phyloP scores from a whole-genome alignment of 1,140 invertebrate genomes.

The Melipona quadrifasciata region DNA sequence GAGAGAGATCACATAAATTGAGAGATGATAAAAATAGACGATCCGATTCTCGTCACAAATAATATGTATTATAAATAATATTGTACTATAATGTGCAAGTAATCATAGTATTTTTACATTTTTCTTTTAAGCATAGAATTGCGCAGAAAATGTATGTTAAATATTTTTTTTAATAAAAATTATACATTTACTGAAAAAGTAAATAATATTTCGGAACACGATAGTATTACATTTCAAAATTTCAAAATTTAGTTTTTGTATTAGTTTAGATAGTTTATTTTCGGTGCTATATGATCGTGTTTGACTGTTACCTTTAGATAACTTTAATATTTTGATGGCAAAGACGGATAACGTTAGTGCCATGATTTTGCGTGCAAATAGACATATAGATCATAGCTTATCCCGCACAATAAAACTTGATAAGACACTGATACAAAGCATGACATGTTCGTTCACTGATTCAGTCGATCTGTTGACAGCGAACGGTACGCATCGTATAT shows the following conservation, averaged over 20 bases:
- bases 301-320: slow-evolving; percentile 17
- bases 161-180: slow-evolving; percentile 34
- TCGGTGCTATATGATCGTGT: neutral
- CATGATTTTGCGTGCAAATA: slow-evolving; percentile 43
- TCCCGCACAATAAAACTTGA: slow-evolving; percentile 53
- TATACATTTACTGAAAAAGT: neutral
- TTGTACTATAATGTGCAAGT: neutral
- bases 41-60: slow-evolving; percentile 25
- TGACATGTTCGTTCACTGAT: slow-evolving; percentile 45
- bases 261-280: neutral
- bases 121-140: neutral
- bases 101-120: neutral
- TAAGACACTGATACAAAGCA: slow-evolving; percentile 63
- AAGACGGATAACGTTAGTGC: slow-evolving; percentile 3
- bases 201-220: neutral
- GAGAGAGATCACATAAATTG: slow-evolving; percentile 74
- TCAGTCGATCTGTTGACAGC: slow-evolving; percentile 66
- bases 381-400: slow-evolving; percentile 21
- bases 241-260: neutral
- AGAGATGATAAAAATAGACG: slow-evolving; percentile 33
- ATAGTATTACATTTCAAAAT: neutral
- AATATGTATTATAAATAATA: slow-evolving; percentile 24
- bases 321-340: slow-evolving; percentile 16
- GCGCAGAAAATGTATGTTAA: slow-evolving; percentile 29
- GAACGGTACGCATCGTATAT: slow-evolving; percentile 51